These are phyloP conservation scores for Xenopus tropicalis DNA, from an alignment of 2,113 vertebrate species.

Conservation along the genomic window UCB_Xtro_10.0 CM004446.2:65055501-65056000, in stretches of 20 bases:
- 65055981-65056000: slow-evolving; percentile 3
- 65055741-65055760: slow-evolving; percentile 10
- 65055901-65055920: slow-evolving; percentile 35
- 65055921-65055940: slow-evolving; percentile 21
- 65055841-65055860: slow-evolving; percentile 33
- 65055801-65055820: slow-evolving; percentile 30
- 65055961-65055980: slow-evolving; percentile 28
- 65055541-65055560: no score
- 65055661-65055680: neutral
- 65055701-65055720: slow-evolving; percentile 11
- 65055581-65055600: no score
- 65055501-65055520: no score
- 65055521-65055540: no score
- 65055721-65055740: slow-evolving; percentile 10
- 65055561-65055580: no score
- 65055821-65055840: slow-evolving; percentile 20
- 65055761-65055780: slow-evolving; percentile 32
- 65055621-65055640: no score
- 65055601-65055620: no score
- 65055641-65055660: no score
- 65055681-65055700: slow-evolving; percentile 17
- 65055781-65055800: slow-evolving; percentile 1
- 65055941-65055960: slow-evolving; percentile 39
- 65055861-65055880: slow-evolving; percentile 38
- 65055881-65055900: slow-evolving; percentile 26